Evolutionary conservation across 1,140 invertebrate genomes (phyloP).

Genomic region (Helicoverpa zea): DNA sequence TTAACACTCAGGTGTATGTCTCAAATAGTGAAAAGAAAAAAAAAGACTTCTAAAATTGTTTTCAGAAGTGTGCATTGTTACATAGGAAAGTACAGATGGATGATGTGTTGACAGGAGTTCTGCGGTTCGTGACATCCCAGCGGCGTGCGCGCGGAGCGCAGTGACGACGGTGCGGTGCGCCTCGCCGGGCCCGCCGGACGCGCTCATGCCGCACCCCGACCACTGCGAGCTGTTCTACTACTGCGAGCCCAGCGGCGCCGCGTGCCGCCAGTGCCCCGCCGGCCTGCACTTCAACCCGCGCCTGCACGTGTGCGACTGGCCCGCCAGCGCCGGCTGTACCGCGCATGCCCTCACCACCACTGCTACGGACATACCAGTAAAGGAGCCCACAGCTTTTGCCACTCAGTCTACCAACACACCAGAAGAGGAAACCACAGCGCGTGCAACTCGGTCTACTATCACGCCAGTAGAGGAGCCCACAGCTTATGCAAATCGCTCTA

Average conservation of each 20-base stretch:
- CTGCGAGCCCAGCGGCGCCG: conserved; percentile 78
- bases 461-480: no score
- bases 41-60: no score
- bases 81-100: neutral
- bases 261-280: conserved; percentile 80
- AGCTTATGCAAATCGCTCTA: no score
- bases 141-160: neutral
- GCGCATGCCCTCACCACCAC: neutral
- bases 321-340: conserved; percentile 73
- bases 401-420: neutral
- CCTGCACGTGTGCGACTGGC: conserved; percentile 86
- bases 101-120: neutral
- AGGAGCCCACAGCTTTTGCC: no score
- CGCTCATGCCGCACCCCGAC: conserved; percentile 73
- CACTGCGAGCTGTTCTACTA: conserved; percentile 87
- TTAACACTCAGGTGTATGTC: no score
- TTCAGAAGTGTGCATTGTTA: no score
- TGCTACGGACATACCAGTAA: neutral
- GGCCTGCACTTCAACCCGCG: conserved; percentile 86
- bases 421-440: neutral
- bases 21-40: no score
- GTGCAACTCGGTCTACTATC: neutral
- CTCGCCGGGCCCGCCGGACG: neutral
- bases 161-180: neutral
- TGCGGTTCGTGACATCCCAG: neutral